A percentile compares a stretch with the other conserved stretches of the same genome.
phyloP scores from a whole-genome alignment of 2,797 vertebrate species.

The Lepus oiostolus region DNA sequence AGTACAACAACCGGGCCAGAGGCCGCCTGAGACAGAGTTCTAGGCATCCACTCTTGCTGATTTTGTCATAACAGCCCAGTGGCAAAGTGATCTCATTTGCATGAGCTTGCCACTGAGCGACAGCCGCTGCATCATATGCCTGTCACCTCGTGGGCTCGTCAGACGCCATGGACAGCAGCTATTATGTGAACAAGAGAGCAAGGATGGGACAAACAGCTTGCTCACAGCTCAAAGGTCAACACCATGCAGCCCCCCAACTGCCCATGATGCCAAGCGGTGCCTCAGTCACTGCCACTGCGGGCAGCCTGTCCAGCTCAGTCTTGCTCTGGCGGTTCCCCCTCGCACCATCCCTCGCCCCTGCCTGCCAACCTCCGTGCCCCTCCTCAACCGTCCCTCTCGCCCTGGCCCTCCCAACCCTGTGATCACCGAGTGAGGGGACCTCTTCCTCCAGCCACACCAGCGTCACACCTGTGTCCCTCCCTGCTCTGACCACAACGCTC shows the following conservation, averaged over 20 bases:
- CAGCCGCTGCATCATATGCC: not conserved
- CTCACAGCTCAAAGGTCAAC: not conserved
- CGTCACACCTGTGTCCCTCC: not conserved
- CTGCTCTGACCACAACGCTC: not conserved
- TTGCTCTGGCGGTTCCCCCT: not conserved
- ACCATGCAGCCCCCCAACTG: not conserved
- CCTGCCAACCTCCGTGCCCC: not conserved
- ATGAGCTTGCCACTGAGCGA: not conserved
- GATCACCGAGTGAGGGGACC: not conserved
- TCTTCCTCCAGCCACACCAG: not conserved
- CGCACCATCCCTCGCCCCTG: not conserved
- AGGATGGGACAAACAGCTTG: not conserved
- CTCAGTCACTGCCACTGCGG: not conserved
- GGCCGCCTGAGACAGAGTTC: not conserved
- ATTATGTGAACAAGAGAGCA: not conserved
- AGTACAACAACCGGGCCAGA: not conserved
- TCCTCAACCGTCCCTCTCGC: not conserved
- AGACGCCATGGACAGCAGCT: not conserved
- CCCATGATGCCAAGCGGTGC: not conserved
- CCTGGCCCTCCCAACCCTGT: not conserved
- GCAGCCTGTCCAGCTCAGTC: not conserved
- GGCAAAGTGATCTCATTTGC: not conserved
- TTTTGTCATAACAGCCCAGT: not conserved
- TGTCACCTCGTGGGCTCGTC: not conserved
- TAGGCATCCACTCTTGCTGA: not conserved